Percentiles rank a stretch among this genome's conserved stretches.
These are phyloP conservation scores for Graphium colonna DNA, from an alignment of 2,888 invertebrate genomes.

Conservation along the genomic window DNA sequence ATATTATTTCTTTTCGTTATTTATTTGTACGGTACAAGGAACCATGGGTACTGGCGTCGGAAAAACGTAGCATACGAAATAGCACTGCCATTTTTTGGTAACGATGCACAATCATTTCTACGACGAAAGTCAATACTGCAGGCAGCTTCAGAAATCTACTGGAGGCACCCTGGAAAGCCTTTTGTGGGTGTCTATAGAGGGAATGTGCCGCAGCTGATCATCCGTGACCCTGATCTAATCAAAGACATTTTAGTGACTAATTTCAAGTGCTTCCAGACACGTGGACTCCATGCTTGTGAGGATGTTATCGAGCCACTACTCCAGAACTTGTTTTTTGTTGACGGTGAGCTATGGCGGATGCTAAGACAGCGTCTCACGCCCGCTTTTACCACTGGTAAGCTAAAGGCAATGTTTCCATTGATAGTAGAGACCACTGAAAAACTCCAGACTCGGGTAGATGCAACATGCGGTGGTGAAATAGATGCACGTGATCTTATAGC, in stretches of 20 bases:
- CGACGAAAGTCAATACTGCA: conserved; percentile 42
- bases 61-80: conserved; percentile 48
- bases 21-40: conserved; percentile 45
- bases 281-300: conserved; percentile 42
- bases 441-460: conserved; percentile 42
- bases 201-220: conserved; percentile 42
- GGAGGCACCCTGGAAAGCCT: conserved; percentile 48
- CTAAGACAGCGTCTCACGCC: conserved; percentile 55
- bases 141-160: conserved; percentile 43
- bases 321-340: conserved; percentile 52
- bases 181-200: conserved; percentile 52
- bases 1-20: conserved; percentile 23
- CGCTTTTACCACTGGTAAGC: conserved; percentile 53
- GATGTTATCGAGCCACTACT: conserved; percentile 46
- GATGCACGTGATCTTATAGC: conserved; percentile 61
- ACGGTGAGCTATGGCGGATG: conserved; percentile 54
- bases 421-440: conserved; percentile 49
- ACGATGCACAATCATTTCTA: conserved; percentile 41
- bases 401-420: conserved; percentile 57
- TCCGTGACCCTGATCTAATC: conserved; percentile 51
- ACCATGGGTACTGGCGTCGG: conserved; percentile 45
- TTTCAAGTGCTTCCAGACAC: conserved; percentile 47
- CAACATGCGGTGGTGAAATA: conserved; percentile 33
- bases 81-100: conserved; percentile 50
- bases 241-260: conserved; percentile 49